Evolutionary conservation across 2,113 vertebrate genomes (phyloP), one percentile per base, ranked within the genome.

Genomic region (Caloenas nicobarica): DNA sequence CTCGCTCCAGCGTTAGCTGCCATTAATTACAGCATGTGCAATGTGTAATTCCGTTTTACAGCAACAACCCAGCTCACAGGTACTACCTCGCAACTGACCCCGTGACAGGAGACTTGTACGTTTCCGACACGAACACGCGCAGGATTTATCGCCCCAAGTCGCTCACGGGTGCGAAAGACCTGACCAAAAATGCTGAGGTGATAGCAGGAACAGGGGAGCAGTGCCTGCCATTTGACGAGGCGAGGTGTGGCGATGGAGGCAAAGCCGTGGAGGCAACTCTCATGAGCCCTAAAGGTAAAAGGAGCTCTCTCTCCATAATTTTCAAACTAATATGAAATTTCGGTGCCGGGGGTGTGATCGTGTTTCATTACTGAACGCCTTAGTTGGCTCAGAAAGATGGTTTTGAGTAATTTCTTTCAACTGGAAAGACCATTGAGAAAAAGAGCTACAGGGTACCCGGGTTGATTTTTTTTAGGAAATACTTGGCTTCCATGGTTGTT

Each of bases 51-150:
- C 72, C 83, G 76, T 91, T 97, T 79, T 91, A 78, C 98, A 99
- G 99, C 92, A 99, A 99, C 98, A 99, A 99, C 98, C 99, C 99
- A 9, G 99, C 99, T 57, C 99, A 99, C 87, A 98, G 99, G 42
- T 99, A 99, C 97, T 99, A 99, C 98, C 98, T 99, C 31, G 98
- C 99, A 14, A 99, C 99, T 1, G 99, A 99, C 89, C 99, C 99
- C 0, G 99, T 99, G 66, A 99, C 98, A 0, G 99, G 99, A 82
- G 99, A 99, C 93, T 88, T 99, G 89, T 99, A 99, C 2, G 98
- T 99, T 85, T 99, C 99, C 0, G 99, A 99, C 98, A 99, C 99
- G 9, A 99, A 99, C 97, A 99, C 99, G 1, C 98, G 99, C 81
- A 97, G 99, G 95, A 99, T 99, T 94, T 99, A 99, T 92, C 98